Percentiles rank a stretch among this genome's conserved stretches.
These are phyloP conservation scores for Gnatocerus cornutus DNA, from an alignment of 2,888 invertebrate species.

Conservation along the genomic window DNA sequence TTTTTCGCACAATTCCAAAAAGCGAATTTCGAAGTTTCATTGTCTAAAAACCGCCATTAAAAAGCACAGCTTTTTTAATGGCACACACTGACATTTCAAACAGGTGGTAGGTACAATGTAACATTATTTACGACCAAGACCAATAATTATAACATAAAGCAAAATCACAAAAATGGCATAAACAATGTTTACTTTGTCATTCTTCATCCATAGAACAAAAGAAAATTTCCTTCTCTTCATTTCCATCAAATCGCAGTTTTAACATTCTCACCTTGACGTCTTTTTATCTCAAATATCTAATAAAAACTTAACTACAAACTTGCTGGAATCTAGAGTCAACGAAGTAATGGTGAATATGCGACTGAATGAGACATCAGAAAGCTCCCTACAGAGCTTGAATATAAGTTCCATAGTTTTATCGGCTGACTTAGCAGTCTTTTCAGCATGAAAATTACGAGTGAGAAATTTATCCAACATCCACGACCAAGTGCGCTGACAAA, in stretches of 20 bases:
- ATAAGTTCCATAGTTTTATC: constrained; percentile 4
- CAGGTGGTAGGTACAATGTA: no score
- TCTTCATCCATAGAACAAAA: no score
- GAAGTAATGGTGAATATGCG: neutral
- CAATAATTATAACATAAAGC: neutral
- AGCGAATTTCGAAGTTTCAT: neutral
- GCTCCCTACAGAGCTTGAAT: constrained; percentile 2
- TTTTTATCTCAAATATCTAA: no score
- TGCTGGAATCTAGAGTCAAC: no score
- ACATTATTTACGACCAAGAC: neutral
- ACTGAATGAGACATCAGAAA: constrained; percentile 2
- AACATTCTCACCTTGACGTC: no score
- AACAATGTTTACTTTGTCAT: no score
- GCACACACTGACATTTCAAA: no score
- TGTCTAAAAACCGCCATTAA: neutral
- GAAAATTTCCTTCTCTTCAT: no score
- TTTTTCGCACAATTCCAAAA: no score
- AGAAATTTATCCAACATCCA: neutral
- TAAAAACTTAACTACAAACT: no score
- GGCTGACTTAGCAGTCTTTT: constrained; percentile 2
- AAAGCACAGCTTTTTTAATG: no score
- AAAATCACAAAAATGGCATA: neutral
- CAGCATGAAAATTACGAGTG: neutral
- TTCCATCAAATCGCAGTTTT: no score
- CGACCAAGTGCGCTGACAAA: neutral